These are phyloP conservation scores for Mnemiopsis leidyi DNA, from an alignment of 37 sponge, comb jelly and placozoan genomes.

Conservation along the genomic window DNA sequence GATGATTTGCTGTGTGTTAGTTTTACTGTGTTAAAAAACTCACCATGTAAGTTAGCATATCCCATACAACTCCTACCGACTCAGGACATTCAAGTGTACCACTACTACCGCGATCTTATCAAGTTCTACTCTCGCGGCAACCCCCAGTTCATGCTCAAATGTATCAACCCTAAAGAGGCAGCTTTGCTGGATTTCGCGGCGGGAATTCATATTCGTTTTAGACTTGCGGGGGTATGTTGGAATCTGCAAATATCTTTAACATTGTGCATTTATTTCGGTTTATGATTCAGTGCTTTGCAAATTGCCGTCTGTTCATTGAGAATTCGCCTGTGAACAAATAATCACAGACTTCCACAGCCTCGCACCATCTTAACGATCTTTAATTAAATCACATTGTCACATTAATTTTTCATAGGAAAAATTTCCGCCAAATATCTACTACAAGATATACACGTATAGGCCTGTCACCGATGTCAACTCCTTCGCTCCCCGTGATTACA, in stretches of 20 bases:
- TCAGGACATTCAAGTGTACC: slow-evolving; percentile 77
- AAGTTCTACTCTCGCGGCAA: slow-evolving; percentile 73
- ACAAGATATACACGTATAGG: slow-evolving; percentile 85
- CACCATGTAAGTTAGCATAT: too few species aligned
- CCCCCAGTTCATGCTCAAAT: slow-evolving; percentile 74
- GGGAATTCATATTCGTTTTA: slow-evolving; percentile 78
- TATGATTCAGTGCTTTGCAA: too few species aligned
- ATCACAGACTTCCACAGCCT: too few species aligned
- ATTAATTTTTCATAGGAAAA: slow-evolving; percentile 70
- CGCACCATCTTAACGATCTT: too few species aligned
- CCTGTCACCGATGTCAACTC: slow-evolving; percentile 87
- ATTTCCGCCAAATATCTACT: slow-evolving; percentile 93
- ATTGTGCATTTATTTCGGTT: too few species aligned
- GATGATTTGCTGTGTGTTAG: too few species aligned
- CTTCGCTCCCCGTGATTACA: slow-evolving; percentile 88
- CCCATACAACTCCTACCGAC: too few species aligned
- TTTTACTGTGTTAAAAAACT: too few species aligned
- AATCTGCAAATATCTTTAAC: too few species aligned
- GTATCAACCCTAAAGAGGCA: slow-evolving; percentile 90
- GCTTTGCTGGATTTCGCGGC: slow-evolving; percentile 79
- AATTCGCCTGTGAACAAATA: too few species aligned
- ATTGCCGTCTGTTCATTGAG: too few species aligned
- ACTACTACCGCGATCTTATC: slow-evolving; percentile 82
- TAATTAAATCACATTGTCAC: too few species aligned
- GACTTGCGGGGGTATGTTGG: slow-evolving; percentile 93